phyloP scores from a whole-genome alignment of 2,888 invertebrate species.

The Pollenia angustigena region DNA sequence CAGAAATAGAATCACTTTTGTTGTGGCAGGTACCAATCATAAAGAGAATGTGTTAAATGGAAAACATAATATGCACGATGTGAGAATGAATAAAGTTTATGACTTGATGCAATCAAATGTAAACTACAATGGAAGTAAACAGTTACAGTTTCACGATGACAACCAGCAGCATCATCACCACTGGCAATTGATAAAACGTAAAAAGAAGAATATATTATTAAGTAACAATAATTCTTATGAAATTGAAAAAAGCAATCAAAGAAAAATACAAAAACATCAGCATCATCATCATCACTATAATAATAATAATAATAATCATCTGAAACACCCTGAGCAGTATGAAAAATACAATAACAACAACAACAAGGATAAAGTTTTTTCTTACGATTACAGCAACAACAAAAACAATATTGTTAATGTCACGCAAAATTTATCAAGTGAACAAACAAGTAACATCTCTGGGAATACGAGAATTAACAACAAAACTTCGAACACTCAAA shows the following conservation, averaged over 20 bases:
- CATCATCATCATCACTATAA: not conserved
- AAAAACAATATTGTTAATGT: slow-evolving; percentile 21
- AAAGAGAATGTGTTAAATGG: slow-evolving; percentile 41
- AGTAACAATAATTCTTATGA: slow-evolving; percentile 29
- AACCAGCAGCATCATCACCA: not conserved
- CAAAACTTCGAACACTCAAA: not conserved
- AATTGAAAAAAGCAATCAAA: slow-evolving; percentile 39
- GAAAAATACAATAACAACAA: not conserved
- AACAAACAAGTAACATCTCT: not conserved
- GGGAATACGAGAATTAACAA: not conserved
- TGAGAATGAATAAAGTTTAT: slow-evolving; percentile 1
- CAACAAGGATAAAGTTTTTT: not conserved
- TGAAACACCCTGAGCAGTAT: not conserved
- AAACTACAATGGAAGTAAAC: slow-evolving; percentile 16
- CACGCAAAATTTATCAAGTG: not conserved
- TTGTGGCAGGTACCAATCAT: slow-evolving; percentile 35
- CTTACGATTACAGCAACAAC: not conserved
- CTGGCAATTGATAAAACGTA: slow-evolving; percentile 44
- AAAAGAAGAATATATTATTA: slow-evolving; percentile 52
- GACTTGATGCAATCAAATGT: slow-evolving; percentile 28
- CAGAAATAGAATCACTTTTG: not conserved
- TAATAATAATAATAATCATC: not conserved
- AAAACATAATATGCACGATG: slow-evolving; percentile 12
- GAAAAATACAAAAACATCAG: slow-evolving; percentile 32
- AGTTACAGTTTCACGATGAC: not conserved